Conservation (phyloP, 2,797 vertebrate genomes). For the Sphenopsis melanotis region DNA sequence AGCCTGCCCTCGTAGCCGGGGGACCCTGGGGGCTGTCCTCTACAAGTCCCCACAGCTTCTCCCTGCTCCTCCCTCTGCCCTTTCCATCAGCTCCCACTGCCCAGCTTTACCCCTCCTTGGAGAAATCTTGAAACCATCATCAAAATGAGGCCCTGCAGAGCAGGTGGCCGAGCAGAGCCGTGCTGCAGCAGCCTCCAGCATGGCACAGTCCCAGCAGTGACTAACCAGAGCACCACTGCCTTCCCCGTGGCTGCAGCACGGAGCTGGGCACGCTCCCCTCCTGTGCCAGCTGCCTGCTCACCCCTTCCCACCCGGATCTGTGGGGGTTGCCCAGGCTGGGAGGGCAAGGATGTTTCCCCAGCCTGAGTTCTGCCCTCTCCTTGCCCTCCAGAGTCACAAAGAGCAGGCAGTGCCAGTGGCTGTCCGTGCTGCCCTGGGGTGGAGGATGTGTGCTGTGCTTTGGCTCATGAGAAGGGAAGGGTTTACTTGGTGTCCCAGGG, state of each 20-base stretch:
- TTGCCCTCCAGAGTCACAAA: neutral
- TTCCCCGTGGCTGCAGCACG: accelerated
- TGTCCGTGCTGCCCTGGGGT: accelerated
- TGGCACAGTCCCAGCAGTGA: neutral
- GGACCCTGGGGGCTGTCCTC: neutral
- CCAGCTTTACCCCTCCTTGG: neutral
- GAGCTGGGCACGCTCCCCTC: neutral
- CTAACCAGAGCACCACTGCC: neutral
- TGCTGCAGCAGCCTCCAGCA: neutral
- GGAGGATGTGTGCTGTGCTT: accelerated
- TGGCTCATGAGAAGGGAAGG: neutral
- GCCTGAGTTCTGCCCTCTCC: neutral
- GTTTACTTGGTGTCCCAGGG: neutral
- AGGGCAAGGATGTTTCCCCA: neutral
- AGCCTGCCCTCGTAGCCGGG: neutral
- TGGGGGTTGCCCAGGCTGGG: neutral
- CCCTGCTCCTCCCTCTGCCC: neutral
- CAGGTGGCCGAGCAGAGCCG: neutral
- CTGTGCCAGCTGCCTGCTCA: neutral
- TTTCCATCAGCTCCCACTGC: neutral
- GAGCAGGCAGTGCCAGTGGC: accelerated
- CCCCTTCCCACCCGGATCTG: accelerated
- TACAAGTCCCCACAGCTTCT: neutral
- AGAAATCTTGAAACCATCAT: neutral
- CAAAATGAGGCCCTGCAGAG: neutral